Base-by-base conservation (phyloP, 2,888 invertebrate genomes). In the Apoda limacodes region DNA sequence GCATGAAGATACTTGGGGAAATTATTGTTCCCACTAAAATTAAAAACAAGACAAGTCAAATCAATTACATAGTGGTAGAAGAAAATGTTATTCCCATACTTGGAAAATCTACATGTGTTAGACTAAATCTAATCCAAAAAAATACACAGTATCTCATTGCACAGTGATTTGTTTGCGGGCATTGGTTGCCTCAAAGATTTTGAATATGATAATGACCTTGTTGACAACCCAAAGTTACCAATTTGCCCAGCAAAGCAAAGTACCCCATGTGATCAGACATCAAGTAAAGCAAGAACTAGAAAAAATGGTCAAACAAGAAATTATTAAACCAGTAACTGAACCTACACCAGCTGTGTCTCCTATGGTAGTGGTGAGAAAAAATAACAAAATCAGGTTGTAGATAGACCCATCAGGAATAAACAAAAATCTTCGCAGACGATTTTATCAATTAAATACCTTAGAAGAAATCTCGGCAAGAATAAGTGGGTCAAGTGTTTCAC, bases 301-400 rank as follows among this genome's bases (percentile, higher is more conserved):
- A 6, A 17, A 17, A 6, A 17, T 17, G 17, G 17, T 17, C 7
- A 17, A 5, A 6, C 17, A 17, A 17, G 17, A 7, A 17, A 17
- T 17, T 6, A 17, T 17, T 6, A 17, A 6, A 7, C 17, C 17
- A 17, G 17, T 17, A 6, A 17, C 17, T 7, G 7, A 45, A 28
- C 41, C 42, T 30, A 41, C 41, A 3, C 38, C 37, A 25, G 42
- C 40, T 2, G 46, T 43, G 5, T 40, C 39, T 23, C 43, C 45
- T 15, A 43, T 42, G 42, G 40, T 45, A 35, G 19, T 41, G 4
- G 39, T 43, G 6, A 36, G 19, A 36, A 34, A 44, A 34, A 40
- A 44, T 28, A 32, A 26, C 19, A 40, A 42, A 37, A 25, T 41
- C 29, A 40, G 39, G 36, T 28, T 41, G 10, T 43, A 34, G 24